Evolutionary conservation across 2,113 vertebrate genomes (phyloP), one percentile per base, ranked within the genome.

Genomic region (Saimiri boliviensis): DNA sequence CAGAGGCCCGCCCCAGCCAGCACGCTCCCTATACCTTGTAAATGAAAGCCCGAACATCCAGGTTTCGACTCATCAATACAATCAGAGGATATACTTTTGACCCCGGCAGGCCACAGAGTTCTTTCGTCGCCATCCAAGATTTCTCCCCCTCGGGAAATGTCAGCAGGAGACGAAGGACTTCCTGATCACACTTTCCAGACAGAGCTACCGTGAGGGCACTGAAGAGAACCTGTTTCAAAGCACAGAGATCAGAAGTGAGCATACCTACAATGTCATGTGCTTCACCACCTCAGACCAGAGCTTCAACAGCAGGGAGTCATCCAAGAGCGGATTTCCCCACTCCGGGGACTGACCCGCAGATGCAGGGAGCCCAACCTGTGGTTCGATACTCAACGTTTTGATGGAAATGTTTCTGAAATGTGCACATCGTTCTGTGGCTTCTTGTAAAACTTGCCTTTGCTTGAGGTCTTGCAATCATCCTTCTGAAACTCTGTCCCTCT

Each of bases 91-190:
- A 98, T 4, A 97, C 85, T 13, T 97, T 81, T 45, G 96, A 37
- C 5, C 76, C 58, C 20, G 98, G 94, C 93, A 99, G 97, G 81
- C 87, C 88, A 40, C 98, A 99, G 71, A 99, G 90, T 89, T 99
- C 98, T 89, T 85, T 63, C 2, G 13, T n/a, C 0, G 52, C 89
- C 14, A 82, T 3, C 12, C 89, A 42, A 32, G 97, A 95, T n/a
- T 11, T 86, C 2, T 10, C 87, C 16, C 60, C 97, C 89, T 92
- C 70, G 0, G 98, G 97, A 73, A 98, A 89, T 0, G 82, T 98
- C 93, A 98, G 93, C 89, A 98, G 85, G 35, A 98, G 96, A 7
- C 19, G 73, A 71, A 99, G 97, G 6, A 87, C 0, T 32, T 98
- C 98, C 74, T 80, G 76, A 32, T 98, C 97, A 74, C 98, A 99